Base-by-base conservation (phyloP, 2,888 invertebrate species). In the Xanthostigma xanthostigma region DNA sequence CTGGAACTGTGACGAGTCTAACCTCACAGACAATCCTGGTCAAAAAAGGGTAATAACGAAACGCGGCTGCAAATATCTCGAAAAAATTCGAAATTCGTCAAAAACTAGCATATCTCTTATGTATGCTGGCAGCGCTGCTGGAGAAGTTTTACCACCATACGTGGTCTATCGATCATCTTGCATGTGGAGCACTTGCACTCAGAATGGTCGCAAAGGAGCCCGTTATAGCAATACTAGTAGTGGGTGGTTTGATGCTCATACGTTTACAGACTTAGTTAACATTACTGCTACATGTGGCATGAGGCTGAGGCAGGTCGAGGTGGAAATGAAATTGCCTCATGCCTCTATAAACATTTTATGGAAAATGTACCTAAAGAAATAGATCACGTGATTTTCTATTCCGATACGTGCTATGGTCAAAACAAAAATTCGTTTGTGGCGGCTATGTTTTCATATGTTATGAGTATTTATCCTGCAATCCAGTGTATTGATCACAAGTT, bases 1-100 rank as follows among this genome's bases (percentile, higher is more conserved):
- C 17, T 17, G 17, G 17, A 17, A 17, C 17, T 17, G 45, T 41
- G 52, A 52, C 37, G 50, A 57, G 56, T 42, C 53, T 55, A 49
- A 62, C 56, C 41, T 60, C 55, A 55, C 61, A 58, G 52, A 59
- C 51, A 57, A 63, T 49, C 58, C 60, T 34, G 60, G 58, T 1
- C 44, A 38, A 34, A 58, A 56, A 54, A 55, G 48, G 41, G 41
- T 48, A 35, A 48, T 56, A 33, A 46, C 40, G 50, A 52, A 55
- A 46, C 51, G 54, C 13, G 54, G 54, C n/a, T 36, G 41, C 34
- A 54, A 62, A 51, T 58, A 63, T 48, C 55, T 57, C 14, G 56
- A 61, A 49, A 39, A 57, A 36, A 57, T 59, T 37, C 55, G 55
- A 41, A 57, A 62, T 50, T 49, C 53, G 1, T 53, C 57, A 11